phyloP scores from a whole-genome alignment of 2,797 vertebrate genomes.

The Rhynchotus rufescens region DNA sequence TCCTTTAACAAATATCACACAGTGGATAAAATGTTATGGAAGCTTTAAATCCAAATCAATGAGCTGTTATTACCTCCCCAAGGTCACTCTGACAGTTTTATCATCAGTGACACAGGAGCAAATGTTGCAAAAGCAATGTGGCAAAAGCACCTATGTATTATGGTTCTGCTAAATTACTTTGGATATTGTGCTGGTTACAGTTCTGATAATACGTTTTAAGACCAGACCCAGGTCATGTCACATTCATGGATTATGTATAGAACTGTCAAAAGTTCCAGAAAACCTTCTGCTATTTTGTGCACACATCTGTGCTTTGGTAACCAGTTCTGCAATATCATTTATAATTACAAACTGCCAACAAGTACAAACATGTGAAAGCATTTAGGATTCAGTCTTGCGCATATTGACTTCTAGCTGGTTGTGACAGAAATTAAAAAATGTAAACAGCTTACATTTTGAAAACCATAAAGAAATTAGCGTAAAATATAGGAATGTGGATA shows the following conservation, averaged over 20 bases:
- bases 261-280: constrained; percentile 26
- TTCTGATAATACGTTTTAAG: constrained; percentile 11
- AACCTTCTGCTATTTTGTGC: constrained; percentile 21
- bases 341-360: background rate
- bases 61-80: constrained; percentile 11
- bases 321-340: background rate
- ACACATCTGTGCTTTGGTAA: background rate
- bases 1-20: background rate
- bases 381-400: background rate
- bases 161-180: constrained; percentile 31
- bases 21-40: background rate
- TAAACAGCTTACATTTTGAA: background rate
- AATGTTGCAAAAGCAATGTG: constrained; percentile 32
- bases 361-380: background rate
- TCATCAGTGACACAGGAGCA: constrained; percentile 17
- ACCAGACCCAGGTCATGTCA: background rate
- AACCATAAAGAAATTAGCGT: background rate
- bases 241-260: constrained; percentile 28
- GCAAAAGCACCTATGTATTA: background rate
- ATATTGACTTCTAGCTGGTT: background rate
- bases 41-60: constrained; percentile 25
- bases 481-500: background rate
- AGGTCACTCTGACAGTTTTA: constrained; percentile 27
- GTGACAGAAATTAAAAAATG: background rate
- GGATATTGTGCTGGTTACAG: background rate